phyloP scores from a whole-genome alignment of 2,888 invertebrate genomes.

The Leptopilina drosophilae region DNA sequence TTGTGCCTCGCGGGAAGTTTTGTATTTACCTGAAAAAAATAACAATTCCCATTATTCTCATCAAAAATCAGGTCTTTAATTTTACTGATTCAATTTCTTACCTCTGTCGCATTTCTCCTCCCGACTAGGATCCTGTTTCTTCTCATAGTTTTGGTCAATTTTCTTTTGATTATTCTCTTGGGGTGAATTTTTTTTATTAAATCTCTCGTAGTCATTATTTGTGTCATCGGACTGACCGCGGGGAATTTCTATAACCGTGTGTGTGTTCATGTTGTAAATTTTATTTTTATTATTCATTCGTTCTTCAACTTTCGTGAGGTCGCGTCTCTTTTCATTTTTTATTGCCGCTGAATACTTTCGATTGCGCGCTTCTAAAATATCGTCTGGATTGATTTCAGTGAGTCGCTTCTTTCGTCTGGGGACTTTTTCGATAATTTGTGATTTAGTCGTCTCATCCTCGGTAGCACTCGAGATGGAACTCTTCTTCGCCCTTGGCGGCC shows the following conservation, averaged over 20 bases:
- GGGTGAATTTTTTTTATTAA: constrained; percentile 49
- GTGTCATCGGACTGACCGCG: constrained; percentile 38
- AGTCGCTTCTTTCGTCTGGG: constrained; percentile 64
- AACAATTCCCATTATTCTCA: background rate
- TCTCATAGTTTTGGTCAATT: constrained; percentile 53
- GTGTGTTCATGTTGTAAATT: constrained; percentile 48
- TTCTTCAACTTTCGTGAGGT: constrained; percentile 53
- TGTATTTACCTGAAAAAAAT: constrained; percentile 18
- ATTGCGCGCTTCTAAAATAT: constrained; percentile 69
- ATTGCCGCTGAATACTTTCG: constrained; percentile 52
- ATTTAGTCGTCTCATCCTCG: constrained; percentile 57
- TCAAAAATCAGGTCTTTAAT: no score
- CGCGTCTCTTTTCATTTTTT: constrained; percentile 34
- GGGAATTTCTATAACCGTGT: constrained; percentile 27
- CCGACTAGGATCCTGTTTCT: constrained; percentile 52
- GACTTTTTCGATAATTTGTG: constrained; percentile 50
- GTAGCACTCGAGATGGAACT: constrained; percentile 78
- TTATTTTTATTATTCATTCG: constrained; percentile 59
- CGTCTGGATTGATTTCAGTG: constrained; percentile 70
- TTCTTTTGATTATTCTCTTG: constrained; percentile 41
- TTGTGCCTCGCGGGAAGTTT: background rate
- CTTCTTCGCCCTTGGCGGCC: constrained; percentile 88
- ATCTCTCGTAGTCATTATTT: constrained; percentile 58
- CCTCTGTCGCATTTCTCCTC: constrained; percentile 5
- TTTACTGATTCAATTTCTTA: background rate